These are phyloP conservation scores for Lissocephala sabroskyi DNA, from an alignment of 2,888 invertebrate species.

Conservation along the genomic window DNA sequence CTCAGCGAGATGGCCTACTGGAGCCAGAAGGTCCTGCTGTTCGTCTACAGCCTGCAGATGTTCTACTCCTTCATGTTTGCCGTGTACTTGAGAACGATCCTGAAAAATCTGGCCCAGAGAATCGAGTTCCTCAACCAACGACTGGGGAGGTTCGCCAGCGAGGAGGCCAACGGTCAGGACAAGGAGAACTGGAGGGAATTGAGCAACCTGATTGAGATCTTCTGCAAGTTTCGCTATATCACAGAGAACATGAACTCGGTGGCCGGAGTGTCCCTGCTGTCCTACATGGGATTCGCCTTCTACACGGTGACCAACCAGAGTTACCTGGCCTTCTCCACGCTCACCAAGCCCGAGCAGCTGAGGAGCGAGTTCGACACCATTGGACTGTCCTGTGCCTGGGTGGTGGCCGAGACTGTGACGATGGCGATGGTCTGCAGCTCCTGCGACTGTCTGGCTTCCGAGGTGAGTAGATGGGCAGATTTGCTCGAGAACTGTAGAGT, in stretches of 20 bases:
- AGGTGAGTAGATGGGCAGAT: constrained; percentile 48
- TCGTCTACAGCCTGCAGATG: constrained; percentile 49
- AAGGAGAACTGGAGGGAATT: constrained; percentile 53
- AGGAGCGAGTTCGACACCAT: constrained; percentile 42
- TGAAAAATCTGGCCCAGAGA: constrained; percentile 43
- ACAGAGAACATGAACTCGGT: constrained; percentile 55
- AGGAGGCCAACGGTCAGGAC: constrained; percentile 13
- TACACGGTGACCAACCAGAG: constrained; percentile 67
- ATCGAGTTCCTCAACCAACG: constrained; percentile 49
- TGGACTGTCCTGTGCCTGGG: constrained; percentile 55
- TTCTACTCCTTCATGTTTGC: constrained; percentile 47
- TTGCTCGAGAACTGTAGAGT: no score
- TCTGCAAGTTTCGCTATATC: constrained; percentile 61
- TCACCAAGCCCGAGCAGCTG: constrained; percentile 36
- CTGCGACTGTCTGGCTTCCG: constrained; percentile 55
- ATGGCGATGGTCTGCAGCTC: constrained; percentile 56
- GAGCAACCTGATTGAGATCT: constrained; percentile 58
- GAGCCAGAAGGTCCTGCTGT: constrained; percentile 34
- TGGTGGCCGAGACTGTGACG: constrained; percentile 47
- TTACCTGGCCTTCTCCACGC: constrained; percentile 56
- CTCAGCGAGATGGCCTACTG: constrained; percentile 28
- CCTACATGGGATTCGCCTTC: constrained; percentile 62
- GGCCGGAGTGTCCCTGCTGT: constrained; percentile 51
- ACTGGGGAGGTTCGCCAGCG: constrained; percentile 35
- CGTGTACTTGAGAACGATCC: constrained; percentile 43